These are phyloP conservation scores for Beaufortia kweichowensis DNA, from an alignment of 2,113 vertebrate species.

Conservation along the genomic window DNA sequence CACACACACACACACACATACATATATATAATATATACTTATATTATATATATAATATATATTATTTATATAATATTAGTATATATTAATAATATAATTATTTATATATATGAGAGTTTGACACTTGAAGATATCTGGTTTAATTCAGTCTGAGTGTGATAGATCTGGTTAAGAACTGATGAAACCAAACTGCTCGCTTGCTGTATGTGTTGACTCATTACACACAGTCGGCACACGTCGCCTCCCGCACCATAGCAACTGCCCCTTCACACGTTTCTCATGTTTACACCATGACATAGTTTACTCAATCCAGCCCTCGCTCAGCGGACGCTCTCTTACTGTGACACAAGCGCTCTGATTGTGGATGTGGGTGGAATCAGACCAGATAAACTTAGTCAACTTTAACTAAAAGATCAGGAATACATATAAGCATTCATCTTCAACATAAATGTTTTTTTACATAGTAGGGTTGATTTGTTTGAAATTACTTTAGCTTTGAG, in stretches of 20 bases:
- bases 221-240: slow-evolving; percentile 7
- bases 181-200: slow-evolving; percentile 17
- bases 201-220: slow-evolving; percentile 25
- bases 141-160: slow-evolving; percentile 9
- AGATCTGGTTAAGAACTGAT: neutral
- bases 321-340: neutral
- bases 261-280: slow-evolving; percentile 39
- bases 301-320: neutral
- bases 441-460: too few relatives aligned
- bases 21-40: too few relatives aligned
- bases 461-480: too few relatives aligned
- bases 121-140: slow-evolving; percentile 13
- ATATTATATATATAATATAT: too few relatives aligned
- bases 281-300: slow-evolving; percentile 17
- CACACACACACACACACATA: too few relatives aligned
- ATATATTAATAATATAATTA: too few relatives aligned
- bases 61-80: too few relatives aligned
- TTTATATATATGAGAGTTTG: too few relatives aligned
- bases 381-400: neutral
- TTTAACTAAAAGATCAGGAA: neutral
- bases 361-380: neutral
- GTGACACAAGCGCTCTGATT: neutral
- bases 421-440: neutral
- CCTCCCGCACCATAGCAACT: slow-evolving; percentile 22
- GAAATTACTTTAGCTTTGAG: too few relatives aligned